Evolutionary conservation across 2,888 invertebrate genomes (phyloP).

Genomic region (Philhelius pedissequus): DNA sequence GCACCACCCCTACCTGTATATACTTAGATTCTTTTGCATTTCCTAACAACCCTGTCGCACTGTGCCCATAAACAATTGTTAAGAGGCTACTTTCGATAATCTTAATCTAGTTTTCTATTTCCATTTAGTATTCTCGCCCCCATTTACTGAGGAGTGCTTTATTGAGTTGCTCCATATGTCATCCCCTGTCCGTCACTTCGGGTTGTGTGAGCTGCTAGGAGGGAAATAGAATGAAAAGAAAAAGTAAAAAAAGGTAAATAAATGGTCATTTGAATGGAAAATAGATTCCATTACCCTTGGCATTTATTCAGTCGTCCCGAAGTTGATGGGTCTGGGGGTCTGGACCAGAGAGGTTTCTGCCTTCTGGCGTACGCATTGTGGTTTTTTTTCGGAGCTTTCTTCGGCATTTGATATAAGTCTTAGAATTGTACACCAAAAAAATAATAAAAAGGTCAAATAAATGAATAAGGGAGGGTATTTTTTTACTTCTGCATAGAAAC

Average conservation of each 20-base stretch:
- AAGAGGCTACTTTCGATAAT: slow-evolving; percentile 69
- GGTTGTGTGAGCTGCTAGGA: slow-evolving; percentile 35
- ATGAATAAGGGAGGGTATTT: slow-evolving; percentile 40
- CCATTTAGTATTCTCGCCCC: slow-evolving; percentile 64
- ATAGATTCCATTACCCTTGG: slow-evolving; percentile 67
- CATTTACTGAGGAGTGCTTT: slow-evolving; percentile 13
- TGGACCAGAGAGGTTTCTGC: slow-evolving; percentile 16
- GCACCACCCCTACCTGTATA: neutral
- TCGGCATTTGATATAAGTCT: slow-evolving; percentile 38
- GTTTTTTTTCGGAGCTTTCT: slow-evolving; percentile 34
- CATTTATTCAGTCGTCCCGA: slow-evolving; percentile 49
- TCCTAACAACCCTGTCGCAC: neutral
- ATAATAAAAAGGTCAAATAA: slow-evolving; percentile 64
- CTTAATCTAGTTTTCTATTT: slow-evolving; percentile 68
- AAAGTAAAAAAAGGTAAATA: slow-evolving; percentile 56
- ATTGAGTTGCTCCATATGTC: slow-evolving; percentile 59
- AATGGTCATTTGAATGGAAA: slow-evolving; percentile 69
- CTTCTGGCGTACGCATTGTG: slow-evolving; percentile 30
- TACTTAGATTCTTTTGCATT: slow-evolving; percentile 49
- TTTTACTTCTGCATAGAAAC: slow-evolving; percentile 7
- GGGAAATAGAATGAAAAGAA: slow-evolving; percentile 12
- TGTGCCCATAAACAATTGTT: slow-evolving; percentile 48
- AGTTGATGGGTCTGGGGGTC: neutral
- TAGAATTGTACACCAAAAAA: slow-evolving; percentile 11
- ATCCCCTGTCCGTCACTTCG: slow-evolving; percentile 40